phyloP scores from a whole-genome alignment of 2,113 vertebrate genomes.

The Apteryx mantelli region DNA sequence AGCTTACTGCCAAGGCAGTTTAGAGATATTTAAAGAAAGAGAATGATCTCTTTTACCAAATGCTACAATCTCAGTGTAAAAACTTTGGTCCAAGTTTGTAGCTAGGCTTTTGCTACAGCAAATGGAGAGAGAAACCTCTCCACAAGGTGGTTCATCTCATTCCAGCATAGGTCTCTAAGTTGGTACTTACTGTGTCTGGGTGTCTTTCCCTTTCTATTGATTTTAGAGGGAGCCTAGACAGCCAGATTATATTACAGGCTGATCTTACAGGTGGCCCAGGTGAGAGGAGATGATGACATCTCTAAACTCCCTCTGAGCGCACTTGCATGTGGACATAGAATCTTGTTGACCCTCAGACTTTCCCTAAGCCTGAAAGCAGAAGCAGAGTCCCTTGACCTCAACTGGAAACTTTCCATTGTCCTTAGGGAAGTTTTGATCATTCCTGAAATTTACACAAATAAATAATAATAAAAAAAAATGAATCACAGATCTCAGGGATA shows the following conservation, averaged over 20 bases:
- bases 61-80: not conserved
- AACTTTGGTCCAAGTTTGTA: not conserved
- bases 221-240: not conserved
- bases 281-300: not conserved
- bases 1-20: not conserved
- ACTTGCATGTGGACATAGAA: accelerated
- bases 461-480: conserved; percentile 30
- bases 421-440: not conserved
- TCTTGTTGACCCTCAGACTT: not conserved
- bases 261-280: not conserved
- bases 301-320: not conserved
- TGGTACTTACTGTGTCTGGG: accelerated
- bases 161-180: not conserved
- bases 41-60: not conserved
- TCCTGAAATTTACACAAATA: not conserved
- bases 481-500: conserved; percentile 5
- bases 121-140: not conserved
- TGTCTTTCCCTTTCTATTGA: not conserved
- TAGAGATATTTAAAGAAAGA: not conserved
- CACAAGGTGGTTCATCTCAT: not conserved
- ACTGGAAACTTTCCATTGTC: not conserved
- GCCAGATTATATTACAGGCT: not conserved
- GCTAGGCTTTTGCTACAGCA: not conserved
- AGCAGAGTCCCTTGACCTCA: not conserved
- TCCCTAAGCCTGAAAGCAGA: not conserved